phyloP scores from a whole-genome alignment of 2,797 vertebrate genomes.

The Brachymystax lenok region DNA sequence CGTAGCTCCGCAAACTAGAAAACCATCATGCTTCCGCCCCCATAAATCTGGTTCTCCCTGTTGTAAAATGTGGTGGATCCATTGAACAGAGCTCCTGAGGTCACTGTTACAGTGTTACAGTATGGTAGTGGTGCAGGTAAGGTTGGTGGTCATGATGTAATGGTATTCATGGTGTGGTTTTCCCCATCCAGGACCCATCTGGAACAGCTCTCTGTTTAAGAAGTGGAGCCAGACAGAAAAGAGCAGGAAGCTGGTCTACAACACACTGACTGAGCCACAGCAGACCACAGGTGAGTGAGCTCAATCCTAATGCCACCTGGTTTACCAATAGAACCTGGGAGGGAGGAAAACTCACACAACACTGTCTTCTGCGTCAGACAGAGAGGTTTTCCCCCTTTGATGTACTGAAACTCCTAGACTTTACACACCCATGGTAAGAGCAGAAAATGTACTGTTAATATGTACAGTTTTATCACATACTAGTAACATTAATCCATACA shows the following conservation, averaged over 20 bases:
- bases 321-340: background rate
- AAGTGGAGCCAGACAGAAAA: constrained; percentile 55
- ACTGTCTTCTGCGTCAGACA: background rate
- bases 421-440: background rate
- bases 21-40: constrained; percentile 1
- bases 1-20: constrained; percentile 8
- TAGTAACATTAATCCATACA: background rate
- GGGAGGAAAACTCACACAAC: background rate
- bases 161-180: background rate
- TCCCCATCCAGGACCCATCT: constrained; percentile 63
- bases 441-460: background rate
- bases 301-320: background rate
- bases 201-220: constrained; percentile 56
- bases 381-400: background rate
- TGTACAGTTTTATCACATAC: background rate
- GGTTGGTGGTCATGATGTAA: background rate
- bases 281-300: constrained; percentile 72
- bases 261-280: constrained; percentile 61
- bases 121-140: background rate
- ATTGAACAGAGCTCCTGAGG: constrained; percentile 12
- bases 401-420: background rate
- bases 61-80: constrained; percentile 12
- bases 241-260: constrained; percentile 62
- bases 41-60: constrained; percentile 10
- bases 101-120: constrained; percentile 8